phyloP scores from a whole-genome alignment of 2,888 invertebrate species.

The Drosophila parthenogenetica region DNA sequence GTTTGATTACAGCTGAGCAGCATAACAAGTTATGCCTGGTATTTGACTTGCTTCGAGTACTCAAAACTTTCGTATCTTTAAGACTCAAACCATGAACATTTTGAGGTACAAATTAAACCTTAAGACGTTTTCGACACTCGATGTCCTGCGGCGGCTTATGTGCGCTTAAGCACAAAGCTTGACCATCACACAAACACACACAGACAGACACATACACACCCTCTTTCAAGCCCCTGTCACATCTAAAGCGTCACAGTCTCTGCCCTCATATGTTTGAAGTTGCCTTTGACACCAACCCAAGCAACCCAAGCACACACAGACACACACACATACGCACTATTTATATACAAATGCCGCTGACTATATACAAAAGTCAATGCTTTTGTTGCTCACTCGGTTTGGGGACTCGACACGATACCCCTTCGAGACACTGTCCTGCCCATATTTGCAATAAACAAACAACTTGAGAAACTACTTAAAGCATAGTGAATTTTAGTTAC shows the following conservation, averaged over 20 bases:
- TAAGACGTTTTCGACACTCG: slow-evolving; percentile 61
- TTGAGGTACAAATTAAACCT: slow-evolving; percentile 67
- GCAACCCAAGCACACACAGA: slow-evolving; percentile 22
- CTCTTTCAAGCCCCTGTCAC: slow-evolving; percentile 4
- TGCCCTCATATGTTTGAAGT: slow-evolving; percentile 39
- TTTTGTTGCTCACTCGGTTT: slow-evolving; percentile 58
- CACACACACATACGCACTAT: slow-evolving; percentile 55
- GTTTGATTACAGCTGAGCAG: slow-evolving; percentile 78
- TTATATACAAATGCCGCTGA: slow-evolving; percentile 78
- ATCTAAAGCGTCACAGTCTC: slow-evolving; percentile 20
- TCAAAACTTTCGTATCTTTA: slow-evolving; percentile 57
- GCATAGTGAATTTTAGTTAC: slow-evolving; percentile 26
- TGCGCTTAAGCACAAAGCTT: slow-evolving; percentile 80
- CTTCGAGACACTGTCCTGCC: slow-evolving; percentile 46
- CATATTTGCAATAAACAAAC: slow-evolving; percentile 71
- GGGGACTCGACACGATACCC: slow-evolving; percentile 40
- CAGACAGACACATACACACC: slow-evolving; percentile 30
- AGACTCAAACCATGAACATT: slow-evolving; percentile 40
- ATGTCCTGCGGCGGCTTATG: slow-evolving; percentile 76
- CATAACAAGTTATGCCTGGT: slow-evolving; percentile 66
- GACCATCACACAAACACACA: slow-evolving; percentile 52
- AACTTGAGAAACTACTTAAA: slow-evolving; percentile 14
- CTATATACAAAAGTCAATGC: slow-evolving; percentile 79
- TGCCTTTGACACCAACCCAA: slow-evolving; percentile 63
- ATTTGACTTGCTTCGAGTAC: slow-evolving; percentile 22